Evolutionary conservation across 2,888 invertebrate genomes (phyloP), one percentile per base, ranked within the genome.

Genomic region (Dorcus parallelipipedus): DNA sequence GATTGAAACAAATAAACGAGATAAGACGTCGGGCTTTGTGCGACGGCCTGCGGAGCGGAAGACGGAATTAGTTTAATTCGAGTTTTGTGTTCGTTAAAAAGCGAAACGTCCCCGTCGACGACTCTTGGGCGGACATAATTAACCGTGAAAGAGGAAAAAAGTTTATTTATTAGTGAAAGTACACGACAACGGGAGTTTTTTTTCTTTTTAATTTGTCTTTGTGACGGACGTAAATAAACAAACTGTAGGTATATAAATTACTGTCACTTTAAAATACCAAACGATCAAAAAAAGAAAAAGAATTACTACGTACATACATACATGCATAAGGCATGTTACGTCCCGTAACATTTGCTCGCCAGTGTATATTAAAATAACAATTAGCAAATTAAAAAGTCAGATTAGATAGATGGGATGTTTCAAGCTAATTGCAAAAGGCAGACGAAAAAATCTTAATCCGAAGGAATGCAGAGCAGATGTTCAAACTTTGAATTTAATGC

Each of bases 1-100:
- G 58, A 58, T 58, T 58, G 58, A 50, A 54, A 58, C 54, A 58
- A 58, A 58, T 58, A 54, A 58, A 54, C 54, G 58, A 58, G 58
- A 58, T 58, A 58, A 58, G 58, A 53, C 54, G 53, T 43, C 49
- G 50, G 20, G 20, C 53, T 50, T 58, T 53, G 50, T 50, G 45
- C 50, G 26, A 17, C 33, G 50, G 9, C 26, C 10, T 39, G 20
- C 14, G 39, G 51, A 43, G 23, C 42, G 53, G 42, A 50, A 50
- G 53, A 54, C 38, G 50, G 49, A 58, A 52, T 53, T 58, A 58
- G 45, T 33, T 42, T 58, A 58, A 58, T 58, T 58, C 43, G 43
- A 54, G 50, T 53, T 58, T 53, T 58, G 58, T 54, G 48, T 56
- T 45, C 52, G 47, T 52, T 56, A 47, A 56, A 39, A 26, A 51